phyloP scores from a whole-genome alignment of 2,888 invertebrate genomes.

The Sialis lutaria region DNA sequence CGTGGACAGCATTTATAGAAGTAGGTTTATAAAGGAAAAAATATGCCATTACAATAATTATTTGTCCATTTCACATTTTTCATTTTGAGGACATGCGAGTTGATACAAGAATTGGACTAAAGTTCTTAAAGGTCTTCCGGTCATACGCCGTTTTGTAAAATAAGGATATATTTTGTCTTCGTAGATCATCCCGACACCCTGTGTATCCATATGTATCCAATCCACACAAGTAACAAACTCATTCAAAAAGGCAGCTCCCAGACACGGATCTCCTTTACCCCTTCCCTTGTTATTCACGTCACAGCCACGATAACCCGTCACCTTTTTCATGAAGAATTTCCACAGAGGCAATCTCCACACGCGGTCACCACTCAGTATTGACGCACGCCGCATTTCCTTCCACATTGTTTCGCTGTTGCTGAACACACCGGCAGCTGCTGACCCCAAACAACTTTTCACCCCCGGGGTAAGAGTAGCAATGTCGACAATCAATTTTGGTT shows the following conservation, averaged over 20 bases:
- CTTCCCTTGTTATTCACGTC: slow-evolving; percentile 24
- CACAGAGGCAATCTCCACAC: slow-evolving; percentile 44
- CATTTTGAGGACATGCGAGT: slow-evolving; percentile 18
- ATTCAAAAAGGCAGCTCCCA: slow-evolving; percentile 24
- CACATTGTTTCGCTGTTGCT: slow-evolving; percentile 32
- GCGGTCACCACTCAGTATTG: slow-evolving; percentile 36
- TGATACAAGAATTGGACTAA: slow-evolving; percentile 28
- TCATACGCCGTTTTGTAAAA: slow-evolving; percentile 30
- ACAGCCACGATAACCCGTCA: slow-evolving; percentile 22
- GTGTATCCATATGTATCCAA: slow-evolving; percentile 43
- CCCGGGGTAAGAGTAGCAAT: slow-evolving; percentile 51
- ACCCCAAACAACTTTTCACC: slow-evolving; percentile 32
- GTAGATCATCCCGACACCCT: slow-evolving; percentile 34
- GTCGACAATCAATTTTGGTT: slow-evolving; percentile 44
- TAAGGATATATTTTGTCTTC: slow-evolving; percentile 34
- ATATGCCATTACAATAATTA: too few relatives aligned
- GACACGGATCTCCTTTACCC: slow-evolving; percentile 21
- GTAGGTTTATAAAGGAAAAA: too few relatives aligned
- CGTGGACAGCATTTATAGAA: too few relatives aligned
- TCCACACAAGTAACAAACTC: slow-evolving; percentile 36
- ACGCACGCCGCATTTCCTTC: slow-evolving; percentile 32
- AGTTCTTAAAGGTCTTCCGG: slow-evolving; percentile 32
- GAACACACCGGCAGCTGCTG: slow-evolving; percentile 34
- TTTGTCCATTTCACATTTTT: too few relatives aligned
- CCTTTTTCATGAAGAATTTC: slow-evolving; percentile 30